Evolutionary conservation across 1,140 invertebrate species (phyloP), one percentile per base, ranked within the genome.

Genomic region (Habropoda laboriosa): DNA sequence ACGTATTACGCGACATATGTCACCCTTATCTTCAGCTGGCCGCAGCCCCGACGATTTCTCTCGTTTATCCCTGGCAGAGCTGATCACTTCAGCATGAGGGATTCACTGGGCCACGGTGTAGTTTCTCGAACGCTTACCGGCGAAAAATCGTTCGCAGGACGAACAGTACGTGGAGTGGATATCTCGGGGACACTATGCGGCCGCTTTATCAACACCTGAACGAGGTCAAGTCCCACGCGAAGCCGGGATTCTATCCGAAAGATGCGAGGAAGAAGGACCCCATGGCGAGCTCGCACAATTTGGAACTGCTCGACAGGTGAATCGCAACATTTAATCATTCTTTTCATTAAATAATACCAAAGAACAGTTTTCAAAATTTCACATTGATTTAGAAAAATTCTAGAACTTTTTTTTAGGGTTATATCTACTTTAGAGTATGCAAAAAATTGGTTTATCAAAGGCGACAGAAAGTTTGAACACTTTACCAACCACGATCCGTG

Each of bases 101-200:
- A 79, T 79, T 74, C 77, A 66, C 71, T 40, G 45, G 27, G 53
- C 18, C 32, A 30, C 21, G 38, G 10, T 40, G 76, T 55, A 64
- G 27, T 64, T 66, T 79, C 55, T 58, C 60, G 16, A 55, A 45
- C 60, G 71, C 51, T 79, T 45, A 80, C 55, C 27, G 45, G 21
- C 55, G 79, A 80, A 80, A 80, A 77, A 68, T 78, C 66, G 74
- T 81, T 78, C 51, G 49, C 75, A 81, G 79, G 67, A 71, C 74
- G 64, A 92, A 91, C 71, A 82, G 88, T 67, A 89, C 86, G 38
- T 83, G 89, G 74, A 90, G 89, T 77, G 91, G 92, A 89, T 91
- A 90, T 87, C 87, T 92, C 30, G 80, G 90, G 73, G 90, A 91
- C 81, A 80, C 64, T 70, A 70, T 70, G 73, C 73, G 64, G 18